Evolutionary conservation across 2,113 vertebrate genomes (phyloP).

Genomic region (Cavia porcellus): DNA sequence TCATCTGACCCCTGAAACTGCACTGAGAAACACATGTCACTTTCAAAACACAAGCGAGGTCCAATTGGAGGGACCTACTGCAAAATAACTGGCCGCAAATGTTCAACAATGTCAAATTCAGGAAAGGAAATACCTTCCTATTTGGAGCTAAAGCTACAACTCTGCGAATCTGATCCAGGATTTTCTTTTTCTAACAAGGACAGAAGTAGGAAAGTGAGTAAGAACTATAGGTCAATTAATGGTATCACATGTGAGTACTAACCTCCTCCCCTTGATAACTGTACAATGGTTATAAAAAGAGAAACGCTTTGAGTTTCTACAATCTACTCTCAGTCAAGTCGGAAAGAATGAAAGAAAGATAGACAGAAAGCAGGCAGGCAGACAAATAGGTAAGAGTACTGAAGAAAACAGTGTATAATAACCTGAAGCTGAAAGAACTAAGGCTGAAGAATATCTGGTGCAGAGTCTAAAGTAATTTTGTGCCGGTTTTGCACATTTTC

Average conservation of each 20-base stretch:
- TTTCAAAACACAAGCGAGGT: slow-evolving; percentile 18
- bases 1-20: not conserved
- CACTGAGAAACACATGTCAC: not conserved
- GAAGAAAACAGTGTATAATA: not conserved
- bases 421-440: not conserved
- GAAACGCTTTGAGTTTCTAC: not conserved
- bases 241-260: not conserved
- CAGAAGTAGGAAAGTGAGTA: not conserved
- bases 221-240: not conserved
- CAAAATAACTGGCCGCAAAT: slow-evolving; percentile 26
- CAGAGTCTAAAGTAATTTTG: not conserved
- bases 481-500: slow-evolving; percentile 5
- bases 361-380: not conserved
- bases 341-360: not conserved
- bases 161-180: not conserved
- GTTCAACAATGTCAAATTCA: slow-evolving; percentile 29
- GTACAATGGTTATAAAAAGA: not conserved
- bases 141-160: not conserved
- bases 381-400: not conserved
- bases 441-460: not conserved
- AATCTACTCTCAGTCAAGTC: not conserved
- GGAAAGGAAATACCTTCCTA: not conserved
- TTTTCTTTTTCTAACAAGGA: slow-evolving; percentile 2
- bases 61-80: not conserved
- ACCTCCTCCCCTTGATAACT: slow-evolving; percentile 22